Evolutionary conservation across 2,888 invertebrate genomes (phyloP).

Genomic region (Luperina testacea): DNA sequence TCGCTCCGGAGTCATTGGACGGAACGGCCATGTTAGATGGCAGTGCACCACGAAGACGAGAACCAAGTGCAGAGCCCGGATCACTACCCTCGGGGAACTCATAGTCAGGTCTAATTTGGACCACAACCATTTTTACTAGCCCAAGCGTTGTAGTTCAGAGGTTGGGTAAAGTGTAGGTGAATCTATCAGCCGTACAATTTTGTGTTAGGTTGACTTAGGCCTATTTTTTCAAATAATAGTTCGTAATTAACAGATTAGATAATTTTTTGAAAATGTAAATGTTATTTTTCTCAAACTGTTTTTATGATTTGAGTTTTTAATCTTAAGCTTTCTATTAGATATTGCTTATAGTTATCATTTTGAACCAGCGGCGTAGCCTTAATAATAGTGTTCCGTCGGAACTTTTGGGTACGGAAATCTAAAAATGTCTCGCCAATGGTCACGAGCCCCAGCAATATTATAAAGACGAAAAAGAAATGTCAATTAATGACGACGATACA

Average conservation of each 20-base stretch:
- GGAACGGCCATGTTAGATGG: constrained; percentile 66
- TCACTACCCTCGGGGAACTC: constrained; percentile 61
- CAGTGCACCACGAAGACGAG: constrained; percentile 70
- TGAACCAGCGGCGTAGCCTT: neutral
- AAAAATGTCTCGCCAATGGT: neutral
- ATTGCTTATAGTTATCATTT: neutral
- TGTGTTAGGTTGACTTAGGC: neutral
- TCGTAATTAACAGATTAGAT: neutral
- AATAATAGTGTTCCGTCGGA: neutral
- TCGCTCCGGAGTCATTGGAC: constrained; percentile 58
- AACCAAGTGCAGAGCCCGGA: constrained; percentile 67
- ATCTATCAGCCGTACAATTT: constrained; percentile 3
- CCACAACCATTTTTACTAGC: constrained; percentile 55
- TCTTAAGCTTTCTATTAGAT: neutral
- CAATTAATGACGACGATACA: neutral
- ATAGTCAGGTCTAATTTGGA: constrained; percentile 48
- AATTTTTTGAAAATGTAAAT: too few relatives aligned
- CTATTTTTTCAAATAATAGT: neutral
- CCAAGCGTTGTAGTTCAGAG: neutral
- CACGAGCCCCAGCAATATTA: too few relatives aligned
- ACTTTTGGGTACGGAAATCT: neutral
- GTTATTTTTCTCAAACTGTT: neutral
- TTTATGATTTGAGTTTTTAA: constrained; percentile 9
- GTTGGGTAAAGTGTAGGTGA: neutral
- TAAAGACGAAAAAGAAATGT: neutral